Base-by-base conservation (phyloP, 2,113 vertebrate species). In the Ia io region DNA sequence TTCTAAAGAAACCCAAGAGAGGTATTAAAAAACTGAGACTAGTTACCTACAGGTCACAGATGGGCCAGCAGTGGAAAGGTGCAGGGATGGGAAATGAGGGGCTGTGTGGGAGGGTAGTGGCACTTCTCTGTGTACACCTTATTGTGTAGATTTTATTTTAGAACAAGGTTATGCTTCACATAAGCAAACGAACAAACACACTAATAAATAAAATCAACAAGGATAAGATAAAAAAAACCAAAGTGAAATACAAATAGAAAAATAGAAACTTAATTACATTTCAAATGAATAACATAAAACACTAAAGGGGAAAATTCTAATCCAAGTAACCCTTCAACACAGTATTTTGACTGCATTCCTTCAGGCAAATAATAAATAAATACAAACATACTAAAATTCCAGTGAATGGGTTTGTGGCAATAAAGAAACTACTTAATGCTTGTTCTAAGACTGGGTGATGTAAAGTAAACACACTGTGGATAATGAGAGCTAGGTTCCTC, bases 151-250 rank as follows among this genome's bases (percentile, higher is more conserved):
- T 70, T 56, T 78, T 20, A 56, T 71, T 87, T 90, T 49, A 67
- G 79, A 86, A 96, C 13, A 83, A 93, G 9, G 22, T 22, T 92
- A 83, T 40, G 4, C 71, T 73, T 87, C 17, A 90, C 42, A 37
- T 14, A 87, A 28, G 51, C 65, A 84, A 96, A 51, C 3, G 18
- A 63, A 13, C 35, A 78, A 95, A 74, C 13, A 84, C 11, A 80
- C 32, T 84, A 51, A n/a, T 71, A 80, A 70, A 94, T 42, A 59
- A 93, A 92, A 59, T 49, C 40, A 89, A 73, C 5, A 89, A 89
- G 11, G 6, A 44, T 18, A 85, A 85, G 30, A 28, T 65, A 70
- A 88, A 82, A 88, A 83, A 76, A 87, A 28, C 23, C 59, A 76
- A 92, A 71, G 0, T 89, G 63, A 56, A 42, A 93, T 51, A 63